phyloP scores from a whole-genome alignment of 2,797 vertebrate genomes.

The Oryzias sinensis region DNA sequence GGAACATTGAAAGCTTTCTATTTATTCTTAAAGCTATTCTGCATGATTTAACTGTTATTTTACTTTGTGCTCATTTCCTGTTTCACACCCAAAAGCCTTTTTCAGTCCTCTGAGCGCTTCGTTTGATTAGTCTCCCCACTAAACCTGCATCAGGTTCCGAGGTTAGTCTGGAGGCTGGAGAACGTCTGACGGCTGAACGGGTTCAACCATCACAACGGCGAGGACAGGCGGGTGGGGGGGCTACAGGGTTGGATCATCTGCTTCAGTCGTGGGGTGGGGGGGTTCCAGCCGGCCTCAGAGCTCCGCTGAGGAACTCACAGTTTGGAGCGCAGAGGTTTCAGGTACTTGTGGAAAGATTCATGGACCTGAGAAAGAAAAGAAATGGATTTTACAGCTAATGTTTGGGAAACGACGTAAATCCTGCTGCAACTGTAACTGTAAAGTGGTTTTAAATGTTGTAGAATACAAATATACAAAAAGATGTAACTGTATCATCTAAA shows the following conservation, averaged over 20 bases:
- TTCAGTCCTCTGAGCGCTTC: background rate
- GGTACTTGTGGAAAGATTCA: slow-evolving; percentile 89
- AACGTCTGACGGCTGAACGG: background rate
- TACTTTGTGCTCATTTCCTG: background rate
- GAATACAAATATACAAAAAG: too few relatives aligned
- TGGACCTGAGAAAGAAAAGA: slow-evolving; percentile 82
- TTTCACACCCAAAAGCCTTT: background rate
- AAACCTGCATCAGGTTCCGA: background rate
- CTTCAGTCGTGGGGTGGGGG: slow-evolving; percentile 4
- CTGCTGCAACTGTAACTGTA: too few relatives aligned
- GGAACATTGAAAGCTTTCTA: background rate
- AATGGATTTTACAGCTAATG: background rate
- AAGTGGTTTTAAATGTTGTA: too few relatives aligned
- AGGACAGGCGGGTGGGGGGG: background rate
- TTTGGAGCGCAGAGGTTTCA: slow-evolving; percentile 91
- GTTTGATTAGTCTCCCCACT: background rate
- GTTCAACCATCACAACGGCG: background rate
- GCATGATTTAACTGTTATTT: too few relatives aligned
- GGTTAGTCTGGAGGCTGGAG: background rate
- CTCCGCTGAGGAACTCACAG: slow-evolving; percentile 76
- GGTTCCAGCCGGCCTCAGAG: slow-evolving; percentile 7
- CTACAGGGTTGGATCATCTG: slow-evolving; percentile 9
- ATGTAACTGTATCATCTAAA: too few relatives aligned
- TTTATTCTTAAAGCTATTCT: slow-evolving; percentile 1
- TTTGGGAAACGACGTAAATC: too few relatives aligned